Evolutionary conservation across 2,797 vertebrate genomes (phyloP).

Genomic region (Neosalanx taihuensis): DNA sequence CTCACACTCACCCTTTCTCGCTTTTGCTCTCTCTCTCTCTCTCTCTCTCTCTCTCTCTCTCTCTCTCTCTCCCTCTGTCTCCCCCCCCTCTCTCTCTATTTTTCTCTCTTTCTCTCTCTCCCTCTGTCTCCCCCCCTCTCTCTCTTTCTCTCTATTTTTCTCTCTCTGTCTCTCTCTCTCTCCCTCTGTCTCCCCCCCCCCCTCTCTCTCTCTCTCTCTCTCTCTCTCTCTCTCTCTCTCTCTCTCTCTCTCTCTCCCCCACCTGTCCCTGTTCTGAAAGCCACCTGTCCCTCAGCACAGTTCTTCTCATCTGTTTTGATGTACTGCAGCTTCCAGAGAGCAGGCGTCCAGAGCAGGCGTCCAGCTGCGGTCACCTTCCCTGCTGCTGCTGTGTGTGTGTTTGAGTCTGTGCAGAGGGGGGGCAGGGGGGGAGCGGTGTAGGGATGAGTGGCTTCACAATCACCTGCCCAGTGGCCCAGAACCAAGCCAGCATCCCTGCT

Average conservation of each 20-base stretch:
- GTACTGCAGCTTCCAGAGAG: constrained; percentile 35
- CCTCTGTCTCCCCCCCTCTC: too few relatives aligned
- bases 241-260: neutral
- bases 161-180: too few relatives aligned
- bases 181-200: too few relatives aligned
- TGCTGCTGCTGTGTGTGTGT: constrained; percentile 24
- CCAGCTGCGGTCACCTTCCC: constrained; percentile 62
- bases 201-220: neutral
- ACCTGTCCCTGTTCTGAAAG: neutral
- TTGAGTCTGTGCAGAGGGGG: neutral
- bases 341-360: constrained; percentile 47
- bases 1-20: neutral
- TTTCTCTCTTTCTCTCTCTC: too few relatives aligned
- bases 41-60: neutral
- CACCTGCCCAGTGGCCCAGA: constrained; percentile 53
- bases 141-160: too few relatives aligned
- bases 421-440: constrained; percentile 25
- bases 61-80: too few relatives aligned
- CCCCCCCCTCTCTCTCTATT: too few relatives aligned
- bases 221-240: constrained; percentile 7
- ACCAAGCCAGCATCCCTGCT: constrained; percentile 37
- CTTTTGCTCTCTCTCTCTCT: neutral
- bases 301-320: constrained; percentile 14
- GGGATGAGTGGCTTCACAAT: constrained; percentile 46
- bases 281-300: constrained; percentile 3